Evolutionary conservation across 2,113 vertebrate species (phyloP).

Genomic region (Mohoua ochrocephala): DNA sequence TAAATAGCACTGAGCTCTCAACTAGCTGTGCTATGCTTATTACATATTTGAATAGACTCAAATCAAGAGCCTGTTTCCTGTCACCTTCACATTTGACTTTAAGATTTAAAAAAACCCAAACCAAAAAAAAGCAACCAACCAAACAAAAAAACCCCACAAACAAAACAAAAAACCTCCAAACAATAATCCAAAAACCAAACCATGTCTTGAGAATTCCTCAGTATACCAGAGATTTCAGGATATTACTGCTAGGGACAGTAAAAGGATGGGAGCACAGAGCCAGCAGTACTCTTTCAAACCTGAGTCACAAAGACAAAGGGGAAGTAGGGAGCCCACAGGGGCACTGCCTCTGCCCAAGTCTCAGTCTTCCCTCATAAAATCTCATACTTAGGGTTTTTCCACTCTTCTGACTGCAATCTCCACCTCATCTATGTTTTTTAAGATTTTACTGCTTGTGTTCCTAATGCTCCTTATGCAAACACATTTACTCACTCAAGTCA

Average conservation of each 20-base stretch:
- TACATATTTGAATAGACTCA: constrained; percentile 26
- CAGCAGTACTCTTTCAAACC: background rate
- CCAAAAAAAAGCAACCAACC: background rate
- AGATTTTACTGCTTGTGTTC: background rate
- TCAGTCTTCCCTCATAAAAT: background rate
- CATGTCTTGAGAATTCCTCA: background rate
- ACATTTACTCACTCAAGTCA: background rate
- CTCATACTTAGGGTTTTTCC: background rate
- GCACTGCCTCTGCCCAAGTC: background rate
- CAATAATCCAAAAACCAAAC: background rate
- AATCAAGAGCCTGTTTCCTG: background rate
- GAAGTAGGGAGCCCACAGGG: background rate
- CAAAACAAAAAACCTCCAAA: background rate
- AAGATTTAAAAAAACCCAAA: background rate
- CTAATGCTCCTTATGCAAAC: background rate
- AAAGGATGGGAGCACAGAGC: background rate
- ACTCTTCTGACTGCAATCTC: background rate
- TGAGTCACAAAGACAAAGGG: background rate
- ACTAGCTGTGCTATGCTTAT: background rate
- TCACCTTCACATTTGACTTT: background rate
- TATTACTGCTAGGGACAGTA: background rate
- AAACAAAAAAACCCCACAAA: no score
- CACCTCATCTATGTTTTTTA: background rate
- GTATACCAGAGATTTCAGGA: background rate
- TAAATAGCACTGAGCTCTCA: constrained; percentile 54